Percentiles rank a stretch among this genome's conserved stretches.
phyloP scores from a whole-genome alignment of 2,113 vertebrate genomes.

The Lagopus leucura region DNA sequence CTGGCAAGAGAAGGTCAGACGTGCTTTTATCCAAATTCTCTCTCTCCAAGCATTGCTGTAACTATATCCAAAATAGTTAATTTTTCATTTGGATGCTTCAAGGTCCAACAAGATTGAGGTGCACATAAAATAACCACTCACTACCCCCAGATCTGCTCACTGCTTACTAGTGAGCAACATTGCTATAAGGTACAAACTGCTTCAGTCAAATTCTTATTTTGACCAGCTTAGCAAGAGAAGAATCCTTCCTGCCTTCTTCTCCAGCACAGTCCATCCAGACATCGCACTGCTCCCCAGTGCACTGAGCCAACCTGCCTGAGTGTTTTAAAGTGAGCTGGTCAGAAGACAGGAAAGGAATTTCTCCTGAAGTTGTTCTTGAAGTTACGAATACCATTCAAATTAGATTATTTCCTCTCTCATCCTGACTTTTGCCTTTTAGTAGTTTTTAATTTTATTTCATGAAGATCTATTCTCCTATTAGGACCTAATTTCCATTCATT shows the following conservation, averaged over 20 bases:
- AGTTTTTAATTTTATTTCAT: neutral
- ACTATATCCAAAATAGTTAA: neutral
- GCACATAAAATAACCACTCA: neutral
- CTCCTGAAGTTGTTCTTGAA: neutral
- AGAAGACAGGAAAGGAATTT: neutral
- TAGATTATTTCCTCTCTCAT: neutral
- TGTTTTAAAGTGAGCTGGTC: neutral
- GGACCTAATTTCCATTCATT: neutral
- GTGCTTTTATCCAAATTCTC: neutral
- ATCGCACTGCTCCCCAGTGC: neutral
- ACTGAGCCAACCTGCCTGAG: accelerated
- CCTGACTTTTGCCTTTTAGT: neutral
- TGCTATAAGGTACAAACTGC: neutral
- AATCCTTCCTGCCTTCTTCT: neutral
- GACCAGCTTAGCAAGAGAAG: neutral
- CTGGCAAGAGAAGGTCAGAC: neutral
- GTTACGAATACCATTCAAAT: neutral
- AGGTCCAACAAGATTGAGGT: neutral
- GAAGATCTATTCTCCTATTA: neutral
- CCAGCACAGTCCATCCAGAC: neutral
- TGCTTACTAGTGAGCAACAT: neutral
- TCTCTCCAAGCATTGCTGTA: neutral
- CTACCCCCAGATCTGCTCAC: neutral
- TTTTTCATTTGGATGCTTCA: neutral
- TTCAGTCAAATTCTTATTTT: neutral